A percentile compares a stretch with the other conserved stretches of the same genome.
phyloP scores from a whole-genome alignment of 2,888 invertebrate genomes.

The Temnothorax ravouxi region DNA sequence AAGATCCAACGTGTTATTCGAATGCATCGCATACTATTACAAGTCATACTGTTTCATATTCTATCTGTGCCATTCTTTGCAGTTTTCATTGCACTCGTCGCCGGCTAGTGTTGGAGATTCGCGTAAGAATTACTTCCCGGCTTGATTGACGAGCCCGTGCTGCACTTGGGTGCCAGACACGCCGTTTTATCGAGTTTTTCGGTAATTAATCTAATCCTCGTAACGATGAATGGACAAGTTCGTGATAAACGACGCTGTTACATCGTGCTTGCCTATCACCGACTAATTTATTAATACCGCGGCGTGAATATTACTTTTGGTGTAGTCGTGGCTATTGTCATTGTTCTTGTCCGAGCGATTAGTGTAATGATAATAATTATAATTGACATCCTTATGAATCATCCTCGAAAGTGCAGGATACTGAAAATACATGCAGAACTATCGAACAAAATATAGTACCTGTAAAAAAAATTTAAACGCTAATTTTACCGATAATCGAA shows the following conservation, averaged over 20 bases:
- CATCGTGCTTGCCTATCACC: conserved; percentile 52
- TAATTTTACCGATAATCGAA: background rate
- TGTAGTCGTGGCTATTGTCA: conserved; percentile 42
- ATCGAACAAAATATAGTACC: background rate
- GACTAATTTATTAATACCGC: conserved; percentile 56
- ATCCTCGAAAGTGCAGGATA: background rate
- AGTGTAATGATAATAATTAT: conserved; percentile 46
- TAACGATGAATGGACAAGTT: conserved; percentile 54
- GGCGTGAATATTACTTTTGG: conserved; percentile 53
- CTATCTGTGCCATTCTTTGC: conserved; percentile 1
- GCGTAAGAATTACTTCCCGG: conserved; percentile 53
- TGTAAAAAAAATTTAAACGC: background rate
- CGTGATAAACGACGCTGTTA: conserved; percentile 57
- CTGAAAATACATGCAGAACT: background rate
- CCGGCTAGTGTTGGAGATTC: conserved; percentile 5
- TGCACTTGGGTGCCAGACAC: conserved; percentile 49
- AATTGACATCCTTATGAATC: conserved; percentile 56
- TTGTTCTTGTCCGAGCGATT: conserved; percentile 46
- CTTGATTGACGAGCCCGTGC: conserved; percentile 55
- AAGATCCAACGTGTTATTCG: background rate
- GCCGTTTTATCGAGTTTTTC: conserved; percentile 52
- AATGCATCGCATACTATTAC: background rate
- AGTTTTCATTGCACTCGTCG: conserved; percentile 30
- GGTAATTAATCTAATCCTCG: conserved; percentile 57
- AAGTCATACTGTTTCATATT: background rate